Percentiles rank a stretch among this genome's conserved stretches.
Evolutionary conservation across 2,888 invertebrate genomes (phyloP).

Genomic region (Sphaeridia pumilis): DNA sequence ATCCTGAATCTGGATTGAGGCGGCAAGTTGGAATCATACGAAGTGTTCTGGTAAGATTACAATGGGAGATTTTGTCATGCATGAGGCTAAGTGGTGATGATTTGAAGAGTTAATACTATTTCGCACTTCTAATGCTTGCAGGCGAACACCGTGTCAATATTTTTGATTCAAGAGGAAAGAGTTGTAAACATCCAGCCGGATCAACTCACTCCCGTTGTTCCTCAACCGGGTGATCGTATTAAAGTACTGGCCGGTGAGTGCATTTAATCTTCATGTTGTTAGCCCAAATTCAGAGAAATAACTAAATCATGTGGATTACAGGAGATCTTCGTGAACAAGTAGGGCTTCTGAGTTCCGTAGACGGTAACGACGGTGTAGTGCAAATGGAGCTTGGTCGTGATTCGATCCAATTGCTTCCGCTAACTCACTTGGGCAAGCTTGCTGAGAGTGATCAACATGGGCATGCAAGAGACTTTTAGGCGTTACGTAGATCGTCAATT

Average conservation of each 20-base stretch:
- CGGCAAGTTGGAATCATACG: slow-evolving; percentile 79
- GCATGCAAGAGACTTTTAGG: neutral
- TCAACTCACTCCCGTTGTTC: slow-evolving; percentile 78
- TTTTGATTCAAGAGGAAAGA: slow-evolving; percentile 73
- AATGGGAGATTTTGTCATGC: too few species aligned
- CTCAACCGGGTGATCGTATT: slow-evolving; percentile 73
- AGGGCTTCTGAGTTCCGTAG: slow-evolving; percentile 77
- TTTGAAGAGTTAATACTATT: neutral
- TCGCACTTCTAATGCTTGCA: slow-evolving; percentile 37
- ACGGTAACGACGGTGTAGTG: slow-evolving; percentile 83
- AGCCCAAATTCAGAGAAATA: too few species aligned
- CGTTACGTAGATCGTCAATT: too few species aligned
- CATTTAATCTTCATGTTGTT: too few species aligned
- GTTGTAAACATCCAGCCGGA: slow-evolving; percentile 75
- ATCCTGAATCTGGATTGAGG: slow-evolving; percentile 65
- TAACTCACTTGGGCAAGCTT: slow-evolving; percentile 21
- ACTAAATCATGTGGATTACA: slow-evolving; percentile 41
- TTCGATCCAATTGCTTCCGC: slow-evolving; percentile 24
- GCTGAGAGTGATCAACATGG: slow-evolving; percentile 7
- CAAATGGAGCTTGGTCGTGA: slow-evolving; percentile 48
- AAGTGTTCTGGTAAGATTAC: slow-evolving; percentile 61
- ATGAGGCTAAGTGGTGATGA: too few species aligned
- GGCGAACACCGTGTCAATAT: slow-evolving; percentile 80
- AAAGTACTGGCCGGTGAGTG: slow-evolving; percentile 68
- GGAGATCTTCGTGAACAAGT: slow-evolving; percentile 85